Evolutionary conservation across 2,113 vertebrate genomes (phyloP), one percentile per base, ranked within the genome.

Genomic region (Rhinichthys klamathensis): DNA sequence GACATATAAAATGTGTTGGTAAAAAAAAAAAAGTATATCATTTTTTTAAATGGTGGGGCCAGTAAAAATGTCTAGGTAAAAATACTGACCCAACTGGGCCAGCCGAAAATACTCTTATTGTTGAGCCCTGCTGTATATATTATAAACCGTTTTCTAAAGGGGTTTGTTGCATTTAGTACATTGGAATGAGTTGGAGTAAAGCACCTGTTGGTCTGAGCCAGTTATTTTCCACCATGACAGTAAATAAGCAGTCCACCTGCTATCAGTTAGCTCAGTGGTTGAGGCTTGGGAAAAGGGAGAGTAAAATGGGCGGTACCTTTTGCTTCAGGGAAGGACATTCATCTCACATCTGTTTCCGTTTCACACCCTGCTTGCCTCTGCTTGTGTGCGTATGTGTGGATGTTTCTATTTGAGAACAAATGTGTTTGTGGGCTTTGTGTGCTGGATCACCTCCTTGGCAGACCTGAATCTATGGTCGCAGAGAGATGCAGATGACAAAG

Each of bases 181-280:
- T 67, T 4, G 23, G 61, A 74, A 84, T 88, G 81, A 88, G 87
- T 73, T 35, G 70, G 30, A 74, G 72, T 89, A 69, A 89, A 41
- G 81, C 80, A 92, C 80, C 87, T 92, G 84, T 87, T 79, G 80
- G 85, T 80, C 87, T 16, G 32, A 90, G 85, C 54, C 87, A 90
- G 87, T 87, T 91, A 86, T 92, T 91, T 91, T 92, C 89, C 88
- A 90, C 77, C 67, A 72, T 85, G 56, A 83, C 77, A 84, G 87
- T 92, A 92, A 92, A 90, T 83, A 89, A 87, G 65, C 38, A 89
- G 89, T 87, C 85, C 51, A 85, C 74, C 84, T 83, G 76, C 78
- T 88, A 87, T 69, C 75, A 41, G 84, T 85, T 85, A 85, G 76
- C 38, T 44, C 23, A 58, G 75, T 72, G 81, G 81, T 72, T 58